These are phyloP conservation scores for Cephalopachus bancanus DNA, from an alignment of 2,797 vertebrate species.

Conservation along the genomic window DNA sequence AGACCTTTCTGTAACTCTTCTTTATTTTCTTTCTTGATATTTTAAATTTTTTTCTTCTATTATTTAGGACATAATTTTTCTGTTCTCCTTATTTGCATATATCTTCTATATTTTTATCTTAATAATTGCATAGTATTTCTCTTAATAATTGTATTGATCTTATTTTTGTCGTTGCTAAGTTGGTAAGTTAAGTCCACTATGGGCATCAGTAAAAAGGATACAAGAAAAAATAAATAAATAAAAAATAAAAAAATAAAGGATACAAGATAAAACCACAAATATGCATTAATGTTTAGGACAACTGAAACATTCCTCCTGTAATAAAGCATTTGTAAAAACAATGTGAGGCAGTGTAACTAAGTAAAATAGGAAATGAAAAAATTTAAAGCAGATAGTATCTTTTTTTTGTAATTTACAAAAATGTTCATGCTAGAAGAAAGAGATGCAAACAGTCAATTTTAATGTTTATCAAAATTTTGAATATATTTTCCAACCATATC, in stretches of 20 bases:
- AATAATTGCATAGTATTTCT: background rate
- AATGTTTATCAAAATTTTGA: background rate
- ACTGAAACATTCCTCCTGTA: background rate
- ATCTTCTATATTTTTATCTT: background rate
- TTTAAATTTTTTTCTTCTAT: background rate
- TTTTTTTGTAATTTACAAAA: background rate
- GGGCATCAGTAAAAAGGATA: background rate
- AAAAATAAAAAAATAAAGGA: too few relatives aligned
- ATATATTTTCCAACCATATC: background rate
- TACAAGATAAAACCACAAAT: background rate
- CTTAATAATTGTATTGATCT: background rate
- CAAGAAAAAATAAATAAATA: too few relatives aligned
- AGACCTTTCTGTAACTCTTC: background rate
- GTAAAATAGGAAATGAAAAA: background rate
- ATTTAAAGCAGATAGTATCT: background rate
- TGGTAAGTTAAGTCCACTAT: background rate
- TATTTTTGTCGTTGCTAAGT: background rate
- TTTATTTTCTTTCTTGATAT: background rate
- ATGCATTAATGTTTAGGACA: background rate
- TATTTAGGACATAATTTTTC: background rate
- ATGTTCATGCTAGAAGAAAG: background rate
- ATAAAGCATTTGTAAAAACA: background rate
- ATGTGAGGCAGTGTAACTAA: background rate
- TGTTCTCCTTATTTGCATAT: background rate
- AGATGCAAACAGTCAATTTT: background rate